Conservation (phyloP, 2,797 vertebrate genomes). For the Neosilurus hyrtlii region DNA sequence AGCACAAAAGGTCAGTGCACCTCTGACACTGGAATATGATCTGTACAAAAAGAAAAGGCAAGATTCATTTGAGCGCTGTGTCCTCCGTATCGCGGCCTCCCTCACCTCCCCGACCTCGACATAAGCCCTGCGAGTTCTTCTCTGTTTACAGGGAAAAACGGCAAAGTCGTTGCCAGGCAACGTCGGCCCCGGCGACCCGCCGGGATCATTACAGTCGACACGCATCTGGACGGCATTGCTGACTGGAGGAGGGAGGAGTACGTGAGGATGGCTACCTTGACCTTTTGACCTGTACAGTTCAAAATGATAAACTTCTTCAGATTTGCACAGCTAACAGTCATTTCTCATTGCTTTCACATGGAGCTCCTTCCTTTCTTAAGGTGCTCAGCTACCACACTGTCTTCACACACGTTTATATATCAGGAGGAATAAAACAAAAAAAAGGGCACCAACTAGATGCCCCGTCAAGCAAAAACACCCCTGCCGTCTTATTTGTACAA, state of each 20-base stretch:
- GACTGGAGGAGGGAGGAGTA: constrained; percentile 60
- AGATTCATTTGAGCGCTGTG: constrained; percentile 48
- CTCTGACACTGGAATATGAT: constrained; percentile 47
- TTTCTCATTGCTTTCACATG: not conserved
- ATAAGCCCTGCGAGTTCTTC: constrained; percentile 63
- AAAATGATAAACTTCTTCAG: not conserved
- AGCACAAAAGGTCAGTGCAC: constrained; percentile 36
- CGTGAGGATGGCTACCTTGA: constrained; percentile 60
- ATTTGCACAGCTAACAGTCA: not conserved
- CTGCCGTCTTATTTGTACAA: not conserved
- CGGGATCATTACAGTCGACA: constrained; percentile 71
- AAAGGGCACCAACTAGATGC: too few relatives aligned
- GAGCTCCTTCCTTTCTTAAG: not conserved
- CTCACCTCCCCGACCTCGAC: constrained; percentile 66
- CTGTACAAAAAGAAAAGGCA: constrained; percentile 49
- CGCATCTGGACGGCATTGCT: constrained; percentile 70
- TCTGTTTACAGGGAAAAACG: constrained; percentile 69
- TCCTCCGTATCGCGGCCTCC: constrained; percentile 54
- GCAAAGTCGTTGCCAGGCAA: constrained; percentile 74
- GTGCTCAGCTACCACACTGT: not conserved
- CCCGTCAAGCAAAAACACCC: not conserved
- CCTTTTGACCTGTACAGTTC: constrained; percentile 2
- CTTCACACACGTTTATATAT: not conserved
- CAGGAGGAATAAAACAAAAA: not conserved
- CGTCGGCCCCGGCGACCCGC: constrained; percentile 65